Base-by-base conservation (phyloP, 2,888 invertebrate species). In the Chloromyia formosa region DNA sequence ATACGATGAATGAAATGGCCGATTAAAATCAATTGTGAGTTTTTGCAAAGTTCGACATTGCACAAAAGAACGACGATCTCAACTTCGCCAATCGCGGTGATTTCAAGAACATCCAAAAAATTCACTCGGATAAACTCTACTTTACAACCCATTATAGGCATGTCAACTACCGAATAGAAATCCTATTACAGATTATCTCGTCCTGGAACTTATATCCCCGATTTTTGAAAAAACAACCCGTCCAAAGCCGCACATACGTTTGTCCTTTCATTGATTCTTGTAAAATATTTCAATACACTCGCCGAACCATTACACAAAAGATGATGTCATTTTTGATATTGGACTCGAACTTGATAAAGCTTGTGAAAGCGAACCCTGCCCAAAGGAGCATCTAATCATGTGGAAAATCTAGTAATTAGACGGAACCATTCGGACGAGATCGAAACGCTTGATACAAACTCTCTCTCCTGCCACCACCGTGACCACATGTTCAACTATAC, bases 401-500 rank as follows among this genome's bases (percentile, higher is more conserved):
- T 72, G 75, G 68, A 75, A 75, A 75, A 73, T 75, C 75, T 75
- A 66, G 75, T 75, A 75, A 75, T 75, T 75, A 75, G 60, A 75
- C 64, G 40, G 54, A 62, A 58, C 62, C 22, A 45, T 62, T 35
- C 61, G 72, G 58, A 56, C 62, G 23, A 49, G 40, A 71, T 71
- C 71, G 60, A 71, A 69, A 58, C 3, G 58, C 7, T 18, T 49
- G 49, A 49, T 49, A 49, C 49, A 49, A 22, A 23, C 27, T 0
- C n/a, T 20, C 14, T 23, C 12, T 35, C 27, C 27, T 35, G 27
- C 7, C 27, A 35, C 27, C 7, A 7, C 3, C 27, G 27, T 35
- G 27, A 35, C 27, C 27, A 35, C 27, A 35, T 35, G 27, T 35
- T 35, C 27, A 4, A 35, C 27, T 35, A 35, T 35, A 35, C 27